These are phyloP conservation scores for Pitta sordida DNA, from an alignment of 2,113 vertebrate genomes.

Conservation along the genomic window DNA sequence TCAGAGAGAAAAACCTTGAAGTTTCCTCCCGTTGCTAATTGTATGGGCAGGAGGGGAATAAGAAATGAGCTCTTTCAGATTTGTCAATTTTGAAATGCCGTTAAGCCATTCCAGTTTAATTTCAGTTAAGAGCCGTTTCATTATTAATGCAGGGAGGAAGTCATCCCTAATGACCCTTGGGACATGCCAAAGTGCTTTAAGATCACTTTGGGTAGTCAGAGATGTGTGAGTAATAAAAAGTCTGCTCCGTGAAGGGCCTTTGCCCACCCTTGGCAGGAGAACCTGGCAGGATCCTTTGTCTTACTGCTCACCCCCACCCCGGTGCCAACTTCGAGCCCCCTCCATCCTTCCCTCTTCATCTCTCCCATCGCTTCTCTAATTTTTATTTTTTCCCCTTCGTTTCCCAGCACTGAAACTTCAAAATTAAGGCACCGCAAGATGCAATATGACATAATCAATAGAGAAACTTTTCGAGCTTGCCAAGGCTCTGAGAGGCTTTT, in stretches of 20 bases:
- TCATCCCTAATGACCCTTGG: background rate
- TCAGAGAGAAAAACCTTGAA: background rate
- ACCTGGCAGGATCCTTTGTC: background rate
- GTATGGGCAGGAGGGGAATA: background rate
- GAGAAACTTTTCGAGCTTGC: conserved; percentile 65
- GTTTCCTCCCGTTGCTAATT: background rate
- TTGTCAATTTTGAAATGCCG: background rate
- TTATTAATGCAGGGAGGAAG: background rate
- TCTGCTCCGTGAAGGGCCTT: background rate
- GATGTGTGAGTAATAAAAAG: conserved; percentile 19
- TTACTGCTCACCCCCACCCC: background rate
- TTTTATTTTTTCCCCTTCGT: background rate
- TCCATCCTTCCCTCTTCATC: background rate
- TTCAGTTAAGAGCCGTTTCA: background rate
- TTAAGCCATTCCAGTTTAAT: background rate
- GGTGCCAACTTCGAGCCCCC: background rate
- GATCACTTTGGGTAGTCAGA: conserved; percentile 40
- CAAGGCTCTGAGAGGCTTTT: conserved; percentile 58
- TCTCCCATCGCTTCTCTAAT: background rate
- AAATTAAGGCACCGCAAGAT: conserved; percentile 21
- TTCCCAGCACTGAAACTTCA: background rate
- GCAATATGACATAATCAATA: conserved; percentile 63
- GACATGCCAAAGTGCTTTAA: conserved; percentile 26
- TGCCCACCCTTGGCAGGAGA: conserved; percentile 28
- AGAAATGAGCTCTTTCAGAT: background rate